Evolutionary conservation across 2,113 vertebrate species (phyloP), one percentile per base, ranked within the genome.

Genomic region (Acanthisitta chloris): DNA sequence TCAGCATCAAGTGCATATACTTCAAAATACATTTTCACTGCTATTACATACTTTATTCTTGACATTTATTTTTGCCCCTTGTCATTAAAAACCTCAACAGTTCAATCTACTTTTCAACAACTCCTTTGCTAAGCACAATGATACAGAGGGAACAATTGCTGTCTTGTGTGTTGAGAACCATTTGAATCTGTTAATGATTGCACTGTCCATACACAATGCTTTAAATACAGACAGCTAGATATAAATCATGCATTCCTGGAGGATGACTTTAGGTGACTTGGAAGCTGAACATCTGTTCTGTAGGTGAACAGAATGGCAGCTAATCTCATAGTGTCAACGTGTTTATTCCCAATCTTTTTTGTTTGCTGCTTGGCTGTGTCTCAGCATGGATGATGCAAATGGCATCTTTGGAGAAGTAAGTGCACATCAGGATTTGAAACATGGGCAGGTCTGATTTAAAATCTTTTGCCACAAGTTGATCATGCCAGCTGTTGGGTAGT

Each of bases 241-340:
- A 54, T 11, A 96, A 94, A 88, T 83, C 66, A 70, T 55, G 51
- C 67, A 62, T 54, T 90, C 79, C 78, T 90, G 73, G 49, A 92
- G 65, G 86, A 94, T 57, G 91, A 64, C 74, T 93, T 96, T 88
- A 92, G 95, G 95, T 92, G 84, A 88, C 84, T 80, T 90, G 90
- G 95, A 96, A 96, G 90, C 92, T 74, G 86, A 96, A 93, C 97
- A 97, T 96, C 97, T 97, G 97, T 96, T 97, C 92, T 96, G 94
- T 93, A 97, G 96, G 95, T 96, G 96, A 96, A 59, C 54, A 94
- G 90, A 90, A 94, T 51, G 88, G 86, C 92, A 96, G 91, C 88
- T 95, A 94, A 95, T 93, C 88, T 96, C 88, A 38, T 85, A 94
- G 79, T 96, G 94, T 78, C 81, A 91, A 67, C 4, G 29, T 95